Evolutionary conservation across 2,888 invertebrate species (phyloP).

Genomic region (Acanthosepion pharaonis): DNA sequence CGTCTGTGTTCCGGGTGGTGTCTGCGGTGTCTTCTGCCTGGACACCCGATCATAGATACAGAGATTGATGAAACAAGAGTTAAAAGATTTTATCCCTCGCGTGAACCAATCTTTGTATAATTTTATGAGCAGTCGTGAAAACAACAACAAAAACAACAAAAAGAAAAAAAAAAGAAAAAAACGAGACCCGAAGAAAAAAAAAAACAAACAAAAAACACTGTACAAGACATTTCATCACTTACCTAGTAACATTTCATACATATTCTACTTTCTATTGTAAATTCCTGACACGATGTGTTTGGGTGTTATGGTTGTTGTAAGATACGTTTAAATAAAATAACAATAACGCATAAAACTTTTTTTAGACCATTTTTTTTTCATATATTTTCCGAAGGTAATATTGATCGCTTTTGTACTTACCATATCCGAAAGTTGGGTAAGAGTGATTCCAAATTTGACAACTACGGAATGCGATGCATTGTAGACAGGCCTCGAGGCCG

Average conservation of each 20-base stretch:
- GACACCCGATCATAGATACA: constrained; percentile 11
- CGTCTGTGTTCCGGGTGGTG: constrained; percentile 47
- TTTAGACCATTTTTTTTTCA: background rate
- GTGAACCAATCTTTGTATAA: background rate
- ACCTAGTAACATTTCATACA: background rate
- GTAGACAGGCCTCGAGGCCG: constrained; percentile 72
- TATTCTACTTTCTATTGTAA: background rate
- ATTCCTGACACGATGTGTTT: background rate
- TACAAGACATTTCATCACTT: background rate
- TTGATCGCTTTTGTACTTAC: constrained; percentile 61
- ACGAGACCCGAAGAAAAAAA: background rate
- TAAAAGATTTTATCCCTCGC: background rate
- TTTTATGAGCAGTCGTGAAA: no score
- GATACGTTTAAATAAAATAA: constrained; percentile 33
- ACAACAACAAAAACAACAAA: background rate
- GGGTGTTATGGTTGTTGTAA: background rate
- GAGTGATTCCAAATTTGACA: constrained; percentile 73
- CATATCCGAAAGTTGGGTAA: constrained; percentile 74
- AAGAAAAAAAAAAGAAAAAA: background rate
- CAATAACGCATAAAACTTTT: background rate
- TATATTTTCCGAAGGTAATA: background rate
- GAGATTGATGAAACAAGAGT: background rate
- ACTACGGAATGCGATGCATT: constrained; percentile 72
- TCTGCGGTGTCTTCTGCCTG: constrained; percentile 48
- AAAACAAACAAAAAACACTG: background rate